These are phyloP conservation scores for Tachyglossus aculeatus DNA, from an alignment of 2,797 vertebrate species.

Conservation along the genomic window DNA sequence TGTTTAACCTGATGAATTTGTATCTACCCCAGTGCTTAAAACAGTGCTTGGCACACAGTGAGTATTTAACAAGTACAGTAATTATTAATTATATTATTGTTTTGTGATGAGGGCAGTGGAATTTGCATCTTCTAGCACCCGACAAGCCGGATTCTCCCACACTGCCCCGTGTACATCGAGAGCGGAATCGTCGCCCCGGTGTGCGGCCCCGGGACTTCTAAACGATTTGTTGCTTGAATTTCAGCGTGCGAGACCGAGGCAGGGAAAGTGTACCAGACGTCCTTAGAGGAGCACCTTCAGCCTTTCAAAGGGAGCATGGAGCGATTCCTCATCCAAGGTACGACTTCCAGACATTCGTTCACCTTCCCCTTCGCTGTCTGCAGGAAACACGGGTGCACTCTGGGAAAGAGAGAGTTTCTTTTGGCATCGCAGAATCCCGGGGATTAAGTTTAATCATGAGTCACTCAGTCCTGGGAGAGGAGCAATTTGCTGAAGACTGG, in stretches of 20 bases:
- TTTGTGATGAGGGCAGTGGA: too few species aligned
- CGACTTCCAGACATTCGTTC: constrained; percentile 61
- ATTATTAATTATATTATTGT: too few species aligned
- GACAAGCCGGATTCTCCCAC: too few species aligned
- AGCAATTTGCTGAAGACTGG: constrained; percentile 22
- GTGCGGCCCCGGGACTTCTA: too few species aligned
- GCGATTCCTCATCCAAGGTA: constrained; percentile 91
- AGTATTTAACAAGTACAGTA: too few species aligned
- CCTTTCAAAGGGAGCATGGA: constrained; percentile 97
- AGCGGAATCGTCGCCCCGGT: too few species aligned
- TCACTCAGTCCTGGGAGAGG: constrained; percentile 40
- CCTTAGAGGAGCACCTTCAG: constrained; percentile 88
- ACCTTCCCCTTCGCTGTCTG: constrained; percentile 53
- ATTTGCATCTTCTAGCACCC: too few species aligned
- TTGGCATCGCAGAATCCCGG: constrained; percentile 61
- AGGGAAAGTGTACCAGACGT: constrained; percentile 89
- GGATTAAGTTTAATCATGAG: constrained; percentile 62
- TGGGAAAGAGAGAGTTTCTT: constrained; percentile 65
- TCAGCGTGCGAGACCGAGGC: constrained; percentile 90
- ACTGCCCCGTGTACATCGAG: too few species aligned
- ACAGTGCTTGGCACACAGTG: too few species aligned
- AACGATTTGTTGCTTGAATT: constrained; percentile 61
- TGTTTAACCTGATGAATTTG: too few species aligned
- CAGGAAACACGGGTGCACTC: constrained; percentile 49
- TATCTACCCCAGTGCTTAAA: too few species aligned